These are phyloP conservation scores for Oceanodroma tethys DNA, from an alignment of 2,113 vertebrate species.

Conservation along the genomic window DNA sequence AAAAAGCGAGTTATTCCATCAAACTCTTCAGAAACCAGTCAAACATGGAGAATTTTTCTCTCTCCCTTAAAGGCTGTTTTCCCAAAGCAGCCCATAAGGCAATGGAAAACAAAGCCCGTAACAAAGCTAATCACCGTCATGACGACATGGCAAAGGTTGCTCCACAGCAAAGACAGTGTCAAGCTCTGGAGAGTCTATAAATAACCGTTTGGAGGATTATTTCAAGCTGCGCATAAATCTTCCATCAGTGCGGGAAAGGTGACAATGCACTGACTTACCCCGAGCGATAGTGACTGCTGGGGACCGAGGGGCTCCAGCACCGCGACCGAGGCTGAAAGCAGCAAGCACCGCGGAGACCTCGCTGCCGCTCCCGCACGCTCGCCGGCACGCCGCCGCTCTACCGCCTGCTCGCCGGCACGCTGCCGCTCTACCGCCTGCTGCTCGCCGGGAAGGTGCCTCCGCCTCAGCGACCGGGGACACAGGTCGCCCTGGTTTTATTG, in stretches of 20 bases:
- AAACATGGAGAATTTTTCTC: fast-evolving
- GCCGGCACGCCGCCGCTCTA: fast-evolving
- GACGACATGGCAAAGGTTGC: fast-evolving
- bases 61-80: too few relatives aligned
- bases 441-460: fast-evolving
- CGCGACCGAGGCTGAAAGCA: too few relatives aligned
- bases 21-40: not conserved
- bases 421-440: not conserved
- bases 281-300: fast-evolving
- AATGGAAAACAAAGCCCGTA: not conserved
- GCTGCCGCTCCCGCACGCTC: not conserved
- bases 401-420: not conserved
- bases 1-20: not conserved
- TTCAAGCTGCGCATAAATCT: not conserved
- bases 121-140: not conserved
- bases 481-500: fast-evolving
- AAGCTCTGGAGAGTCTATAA: not conserved
- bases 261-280: not conserved
- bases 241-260: not conserved
- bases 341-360: too few relatives aligned
- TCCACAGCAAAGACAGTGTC: fast-evolving
- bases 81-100: not conserved
- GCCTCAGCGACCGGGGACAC: too few relatives aligned
- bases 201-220: not conserved
- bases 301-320: not conserved